Conservation (phyloP, 2,797 vertebrate species). For the Darevskia mixta region DNA sequence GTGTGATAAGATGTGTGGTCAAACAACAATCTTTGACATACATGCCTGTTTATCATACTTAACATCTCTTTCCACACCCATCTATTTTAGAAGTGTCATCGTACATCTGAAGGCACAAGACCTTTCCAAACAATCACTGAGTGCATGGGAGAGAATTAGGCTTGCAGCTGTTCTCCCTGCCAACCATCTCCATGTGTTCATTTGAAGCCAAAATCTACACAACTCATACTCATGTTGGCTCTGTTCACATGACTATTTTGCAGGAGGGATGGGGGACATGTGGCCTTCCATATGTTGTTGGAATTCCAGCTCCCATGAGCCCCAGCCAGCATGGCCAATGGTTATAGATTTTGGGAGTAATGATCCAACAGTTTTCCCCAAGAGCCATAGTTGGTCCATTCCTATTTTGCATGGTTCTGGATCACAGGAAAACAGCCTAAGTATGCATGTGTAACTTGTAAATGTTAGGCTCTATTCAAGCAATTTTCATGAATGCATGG, state of each 20-base stretch:
- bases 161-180: neutral
- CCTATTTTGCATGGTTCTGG: too few relatives aligned
- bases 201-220: neutral
- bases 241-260: too few relatives aligned
- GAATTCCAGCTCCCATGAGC: too few relatives aligned
- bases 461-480: too few relatives aligned
- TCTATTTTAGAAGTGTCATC: constrained; percentile 53
- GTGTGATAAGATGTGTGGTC: constrained; percentile 53
- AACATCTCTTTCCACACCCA: constrained; percentile 38
- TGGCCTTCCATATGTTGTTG: too few relatives aligned
- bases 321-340: too few relatives aligned
- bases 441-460: too few relatives aligned
- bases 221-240: neutral
- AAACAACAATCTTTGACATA: constrained; percentile 43
- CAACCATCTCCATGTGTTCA: neutral
- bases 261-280: too few relatives aligned
- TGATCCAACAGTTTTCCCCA: too few relatives aligned
- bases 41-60: constrained; percentile 51
- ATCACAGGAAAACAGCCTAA: too few relatives aligned
- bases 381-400: too few relatives aligned
- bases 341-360: too few relatives aligned
- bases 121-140: neutral
- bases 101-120: neutral
- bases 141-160: neutral
- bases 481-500: neutral